These are phyloP conservation scores for Nomada lathburiana DNA, from an alignment of 2,888 invertebrate species.

Conservation along the genomic window DNA sequence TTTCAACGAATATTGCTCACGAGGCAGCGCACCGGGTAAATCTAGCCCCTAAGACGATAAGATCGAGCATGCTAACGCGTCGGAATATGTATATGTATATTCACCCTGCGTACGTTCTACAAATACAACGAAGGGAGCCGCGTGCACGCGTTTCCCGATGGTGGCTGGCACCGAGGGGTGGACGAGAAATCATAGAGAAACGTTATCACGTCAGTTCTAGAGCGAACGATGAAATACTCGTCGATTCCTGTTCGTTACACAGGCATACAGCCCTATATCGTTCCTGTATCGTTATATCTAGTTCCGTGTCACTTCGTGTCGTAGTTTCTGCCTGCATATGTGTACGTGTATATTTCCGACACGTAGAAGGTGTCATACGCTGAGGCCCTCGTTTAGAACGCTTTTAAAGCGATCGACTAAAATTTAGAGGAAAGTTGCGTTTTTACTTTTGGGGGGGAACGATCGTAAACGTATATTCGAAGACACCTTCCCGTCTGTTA, in stretches of 20 bases:
- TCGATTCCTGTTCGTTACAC: slow-evolving; percentile 48
- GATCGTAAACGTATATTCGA: not conserved
- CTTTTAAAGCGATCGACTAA: slow-evolving; percentile 6
- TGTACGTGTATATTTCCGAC: slow-evolving; percentile 22
- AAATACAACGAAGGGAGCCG: slow-evolving; percentile 40
- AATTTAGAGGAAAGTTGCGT: not conserved
- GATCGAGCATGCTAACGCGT: slow-evolving; percentile 35
- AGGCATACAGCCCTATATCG: slow-evolving; percentile 49
- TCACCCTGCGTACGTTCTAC: slow-evolving; percentile 22
- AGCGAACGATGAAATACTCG: slow-evolving; percentile 60
- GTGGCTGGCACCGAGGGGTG: slow-evolving; percentile 1
- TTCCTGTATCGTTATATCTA: not conserved
- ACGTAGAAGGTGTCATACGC: not conserved
- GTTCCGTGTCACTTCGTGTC: slow-evolving; percentile 44
- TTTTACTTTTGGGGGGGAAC: not conserved
- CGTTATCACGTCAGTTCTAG: slow-evolving; percentile 53
- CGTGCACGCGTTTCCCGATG: not conserved
- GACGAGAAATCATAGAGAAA: slow-evolving; percentile 53
- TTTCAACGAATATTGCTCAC: slow-evolving; percentile 34
- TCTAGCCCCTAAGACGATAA: slow-evolving; percentile 25
- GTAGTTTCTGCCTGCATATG: slow-evolving; percentile 6
- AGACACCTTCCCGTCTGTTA: not conserved
- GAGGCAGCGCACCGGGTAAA: slow-evolving; percentile 17
- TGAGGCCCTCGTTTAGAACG: not conserved
- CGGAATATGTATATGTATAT: slow-evolving; percentile 25